Evolutionary conservation across 2,797 vertebrate species (phyloP).

Genomic region (Erpetoichthys calabaricus): DNA sequence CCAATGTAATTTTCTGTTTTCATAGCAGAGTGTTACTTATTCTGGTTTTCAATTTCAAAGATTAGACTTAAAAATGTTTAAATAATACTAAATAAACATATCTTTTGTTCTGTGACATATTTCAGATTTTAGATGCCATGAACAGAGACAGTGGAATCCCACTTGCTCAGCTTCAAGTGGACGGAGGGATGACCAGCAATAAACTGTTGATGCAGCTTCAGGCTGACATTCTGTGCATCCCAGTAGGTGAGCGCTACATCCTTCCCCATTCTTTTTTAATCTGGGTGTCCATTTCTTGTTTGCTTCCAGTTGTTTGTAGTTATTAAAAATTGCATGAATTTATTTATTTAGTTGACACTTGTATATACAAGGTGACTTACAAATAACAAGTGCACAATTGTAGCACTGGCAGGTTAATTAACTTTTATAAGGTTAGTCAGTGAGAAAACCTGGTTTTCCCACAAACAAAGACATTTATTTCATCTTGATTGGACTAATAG

Average conservation of each 20-base stretch:
- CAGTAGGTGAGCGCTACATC: constrained; percentile 64
- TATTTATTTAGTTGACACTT: constrained; percentile 1
- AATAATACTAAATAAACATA: no score
- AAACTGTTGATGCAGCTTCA: constrained; percentile 91
- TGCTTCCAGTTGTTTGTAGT: neutral
- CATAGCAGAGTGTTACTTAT: no score
- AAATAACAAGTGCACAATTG: no score
- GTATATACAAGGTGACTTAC: neutral
- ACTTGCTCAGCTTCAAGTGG: constrained; percentile 80
- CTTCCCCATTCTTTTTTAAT: neutral
- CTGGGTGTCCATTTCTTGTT: neutral
- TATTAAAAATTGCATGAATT: neutral
- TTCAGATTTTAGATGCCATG: constrained; percentile 87
- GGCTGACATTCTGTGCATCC: constrained; percentile 89
- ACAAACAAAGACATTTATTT: no score
- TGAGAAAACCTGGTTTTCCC: no score
- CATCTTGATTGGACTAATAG: no score
- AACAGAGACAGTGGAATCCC: constrained; percentile 90
- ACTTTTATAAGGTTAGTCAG: no score
- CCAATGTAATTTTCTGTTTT: no score
- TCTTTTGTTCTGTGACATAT: constrained; percentile 8
- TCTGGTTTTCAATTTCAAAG: no score
- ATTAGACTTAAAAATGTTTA: no score
- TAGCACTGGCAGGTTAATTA: no score
- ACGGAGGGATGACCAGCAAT: constrained; percentile 93